Evolutionary conservation across 2,113 vertebrate species (phyloP).

Genomic region (Amblyornis subalaris): DNA sequence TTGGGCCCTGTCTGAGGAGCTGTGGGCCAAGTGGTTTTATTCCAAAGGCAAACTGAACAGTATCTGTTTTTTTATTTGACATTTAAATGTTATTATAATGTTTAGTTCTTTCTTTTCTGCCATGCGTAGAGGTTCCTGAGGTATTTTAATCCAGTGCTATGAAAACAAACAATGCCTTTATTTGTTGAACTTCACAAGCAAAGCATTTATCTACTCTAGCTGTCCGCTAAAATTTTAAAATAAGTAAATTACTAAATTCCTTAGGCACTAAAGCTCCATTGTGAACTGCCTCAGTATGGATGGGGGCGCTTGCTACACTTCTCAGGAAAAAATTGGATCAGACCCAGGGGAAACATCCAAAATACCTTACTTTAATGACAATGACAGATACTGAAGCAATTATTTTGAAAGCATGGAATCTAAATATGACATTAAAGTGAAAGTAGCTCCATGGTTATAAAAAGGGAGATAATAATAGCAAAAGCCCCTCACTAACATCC

Average conservation of each 20-base stretch:
- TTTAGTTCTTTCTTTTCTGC: not conserved
- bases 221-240: not conserved
- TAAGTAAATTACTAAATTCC: not conserved
- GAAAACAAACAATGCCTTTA: not conserved
- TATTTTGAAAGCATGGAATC: not conserved
- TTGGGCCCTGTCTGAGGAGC: not conserved
- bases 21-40: not conserved
- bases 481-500: not conserved
- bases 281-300: not conserved
- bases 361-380: slow-evolving; percentile 32
- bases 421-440: not conserved
- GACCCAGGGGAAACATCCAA: slow-evolving; percentile 18
- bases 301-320: not conserved
- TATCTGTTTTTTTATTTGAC: not conserved
- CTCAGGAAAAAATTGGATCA: not conserved
- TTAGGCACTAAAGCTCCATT: not conserved
- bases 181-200: not conserved
- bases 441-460: not conserved
- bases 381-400: not conserved
- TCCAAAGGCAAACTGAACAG: not conserved
- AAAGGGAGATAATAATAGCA: not conserved
- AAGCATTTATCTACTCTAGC: not conserved
- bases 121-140: not conserved
- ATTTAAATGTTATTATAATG: not conserved
- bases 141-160: not conserved